Evolutionary conservation across 2,113 vertebrate genomes (phyloP).

Genomic region (Rhinolophus ferrumequinum): DNA sequence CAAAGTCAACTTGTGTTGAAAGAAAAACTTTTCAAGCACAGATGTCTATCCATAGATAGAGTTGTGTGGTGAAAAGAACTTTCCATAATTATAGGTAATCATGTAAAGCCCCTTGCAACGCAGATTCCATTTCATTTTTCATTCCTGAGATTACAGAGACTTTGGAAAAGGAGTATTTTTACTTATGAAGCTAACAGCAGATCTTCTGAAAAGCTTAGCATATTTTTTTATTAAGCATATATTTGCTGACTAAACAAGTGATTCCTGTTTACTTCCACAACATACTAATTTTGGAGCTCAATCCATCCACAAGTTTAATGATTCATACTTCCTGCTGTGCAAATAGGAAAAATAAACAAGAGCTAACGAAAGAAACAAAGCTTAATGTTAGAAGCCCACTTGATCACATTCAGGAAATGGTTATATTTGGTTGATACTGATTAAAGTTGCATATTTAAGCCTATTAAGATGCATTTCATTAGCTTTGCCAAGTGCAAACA

Average conservation of each 20-base stretch:
- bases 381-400: slow-evolving; percentile 59
- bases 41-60: slow-evolving; percentile 58
- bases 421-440: slow-evolving; percentile 68
- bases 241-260: slow-evolving; percentile 79
- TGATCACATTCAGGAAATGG: slow-evolving; percentile 67
- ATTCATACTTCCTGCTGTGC: slow-evolving; percentile 57
- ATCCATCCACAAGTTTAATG: slow-evolving; percentile 31
- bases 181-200: slow-evolving; percentile 67
- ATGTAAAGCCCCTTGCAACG: slow-evolving; percentile 54
- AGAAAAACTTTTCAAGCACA: slow-evolving; percentile 39
- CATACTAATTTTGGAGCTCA: slow-evolving; percentile 60
- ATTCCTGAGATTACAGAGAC: slow-evolving; percentile 69
- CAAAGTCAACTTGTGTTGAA: slow-evolving; percentile 52
- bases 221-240: slow-evolving; percentile 77
- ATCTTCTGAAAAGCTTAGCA: slow-evolving; percentile 62
- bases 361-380: slow-evolving; percentile 62
- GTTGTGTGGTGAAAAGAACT: slow-evolving; percentile 54
- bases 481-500: slow-evolving; percentile 79
- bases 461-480: slow-evolving; percentile 83
- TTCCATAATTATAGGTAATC: slow-evolving; percentile 69
- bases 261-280: slow-evolving; percentile 74
- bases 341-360: slow-evolving; percentile 60
- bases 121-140: slow-evolving; percentile 72
- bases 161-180: slow-evolving; percentile 65
- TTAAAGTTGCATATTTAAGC: slow-evolving; percentile 71